Conservation (phyloP, 2,888 invertebrate species). For the Melinaea marsaeus region DNA sequence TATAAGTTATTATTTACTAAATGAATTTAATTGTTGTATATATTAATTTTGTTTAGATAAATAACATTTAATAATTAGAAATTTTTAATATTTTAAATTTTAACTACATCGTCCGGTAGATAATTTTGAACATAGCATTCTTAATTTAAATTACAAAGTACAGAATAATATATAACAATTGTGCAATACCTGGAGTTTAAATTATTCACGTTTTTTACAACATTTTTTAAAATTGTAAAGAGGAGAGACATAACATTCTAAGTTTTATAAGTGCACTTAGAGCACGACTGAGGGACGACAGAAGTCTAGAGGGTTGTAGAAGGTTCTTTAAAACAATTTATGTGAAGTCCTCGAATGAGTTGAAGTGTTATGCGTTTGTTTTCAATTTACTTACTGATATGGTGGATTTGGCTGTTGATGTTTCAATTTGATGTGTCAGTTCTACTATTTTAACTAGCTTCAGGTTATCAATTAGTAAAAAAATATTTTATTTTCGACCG, state of each 20-base stretch:
- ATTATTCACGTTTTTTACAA: conserved; percentile 2
- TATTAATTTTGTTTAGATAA: too few species aligned
- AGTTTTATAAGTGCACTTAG: conserved; percentile 31
- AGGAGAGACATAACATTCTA: conserved; percentile 16
- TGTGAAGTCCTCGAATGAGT: conserved; percentile 21
- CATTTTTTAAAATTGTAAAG: conserved; percentile 5
- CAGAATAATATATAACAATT: background rate
- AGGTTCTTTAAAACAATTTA: conserved; percentile 36
- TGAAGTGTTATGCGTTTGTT: conserved; percentile 31
- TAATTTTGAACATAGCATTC: too few species aligned
- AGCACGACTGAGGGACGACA: conserved; percentile 30
- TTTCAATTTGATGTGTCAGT: background rate
- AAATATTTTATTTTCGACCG: background rate
- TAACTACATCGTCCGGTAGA: too few species aligned
- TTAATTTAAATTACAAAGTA: background rate
- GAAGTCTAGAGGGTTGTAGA: conserved; percentile 33
- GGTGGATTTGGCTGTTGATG: background rate
- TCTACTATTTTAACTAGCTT: background rate
- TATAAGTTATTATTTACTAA: too few species aligned
- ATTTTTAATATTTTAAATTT: too few species aligned
- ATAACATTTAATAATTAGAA: too few species aligned
- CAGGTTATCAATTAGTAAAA: background rate
- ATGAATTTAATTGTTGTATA: too few species aligned
- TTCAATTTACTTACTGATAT: conserved; percentile 25
- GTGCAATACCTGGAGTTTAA: background rate